Evolutionary conservation across 2,113 vertebrate genomes (phyloP).

Genomic region (Hepsetus odoe): DNA sequence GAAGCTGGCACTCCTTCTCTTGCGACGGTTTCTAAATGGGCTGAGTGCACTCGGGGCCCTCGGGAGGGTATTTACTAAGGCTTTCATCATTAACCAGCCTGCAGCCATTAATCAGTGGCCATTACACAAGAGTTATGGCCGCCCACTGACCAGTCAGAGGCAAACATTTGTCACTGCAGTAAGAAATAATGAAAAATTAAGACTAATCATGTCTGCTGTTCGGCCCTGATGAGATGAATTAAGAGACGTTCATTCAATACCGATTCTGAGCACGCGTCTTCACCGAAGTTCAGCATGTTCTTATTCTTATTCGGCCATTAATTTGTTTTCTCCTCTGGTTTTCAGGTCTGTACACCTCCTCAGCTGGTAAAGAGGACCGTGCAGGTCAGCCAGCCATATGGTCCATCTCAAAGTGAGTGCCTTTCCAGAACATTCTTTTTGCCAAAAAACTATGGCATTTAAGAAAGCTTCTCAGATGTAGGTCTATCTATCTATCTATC

Average conservation of each 20-base stretch:
- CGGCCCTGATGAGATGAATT: neutral
- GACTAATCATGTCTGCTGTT: neutral
- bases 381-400: conserved; percentile 64
- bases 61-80: conserved; percentile 6
- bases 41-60: neutral
- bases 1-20: neutral
- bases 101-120: conserved; percentile 8
- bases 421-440: neutral
- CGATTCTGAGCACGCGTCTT: neutral
- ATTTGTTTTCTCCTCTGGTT: conserved; percentile 1
- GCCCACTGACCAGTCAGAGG: conserved; percentile 13
- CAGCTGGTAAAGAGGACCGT: conserved; percentile 65
- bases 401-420: conserved; percentile 68
- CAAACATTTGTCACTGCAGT: neutral
- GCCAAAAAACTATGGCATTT: no score
- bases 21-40: neutral
- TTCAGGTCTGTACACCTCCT: conserved; percentile 63
- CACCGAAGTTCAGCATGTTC: neutral
- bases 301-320: neutral
- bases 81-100: conserved; percentile 1
- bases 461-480: no score
- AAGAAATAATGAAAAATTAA: conserved; percentile 7
- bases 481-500: no score
- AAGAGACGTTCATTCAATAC: neutral
- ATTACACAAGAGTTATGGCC: conserved; percentile 14